Evolutionary conservation across 2,888 invertebrate genomes (phyloP), one percentile per base, ranked within the genome.

Genomic region (Stomorhina lunata): DNA sequence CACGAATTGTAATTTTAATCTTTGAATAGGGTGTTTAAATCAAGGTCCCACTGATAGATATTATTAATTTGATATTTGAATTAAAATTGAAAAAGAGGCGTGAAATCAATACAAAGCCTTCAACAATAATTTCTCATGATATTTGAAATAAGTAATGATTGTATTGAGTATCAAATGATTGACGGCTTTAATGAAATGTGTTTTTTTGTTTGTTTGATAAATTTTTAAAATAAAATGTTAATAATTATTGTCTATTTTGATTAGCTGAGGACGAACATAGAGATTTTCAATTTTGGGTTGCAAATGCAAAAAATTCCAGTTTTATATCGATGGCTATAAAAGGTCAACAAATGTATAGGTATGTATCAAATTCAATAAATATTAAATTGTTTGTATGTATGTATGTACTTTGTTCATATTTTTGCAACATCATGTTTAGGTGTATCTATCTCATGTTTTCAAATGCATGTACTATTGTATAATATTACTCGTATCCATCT

Each of bases 281-380:
- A 84, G 95, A 95, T 84, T 94, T 96, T 85, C 93, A 94, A 77
- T 93, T 95, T 12, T 96, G 95, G 96, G 93, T 96, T 83, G 94
- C 96, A 0, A 96, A 96, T 91, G 94, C 95, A 0, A 93, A 94
- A 65, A 94, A 95, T 86, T 95, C 96, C 65, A 96, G 96, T 88
- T 96, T 95, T 91, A 95, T 95, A 92, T 96, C 95, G 90, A 92
- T 96, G 92, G 94, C 95, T 59, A 93, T 96, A 53, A 95, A 95
- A 88, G 96, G 96, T 29, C 96, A 96, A 89, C 96, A 95, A 83
- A 93, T 96, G 90, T 96, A 95, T 92, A 92, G 95, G 88, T 93
- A 92, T 72, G 92, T 86, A 80, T 71, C 17, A 22, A 78, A 65
- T 17, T 63, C 55, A 50, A 55, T 63, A 34, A 69, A 69, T n/a